phyloP scores from a whole-genome alignment of 2,113 vertebrate species.

The Neodon shergylaensis region DNA sequence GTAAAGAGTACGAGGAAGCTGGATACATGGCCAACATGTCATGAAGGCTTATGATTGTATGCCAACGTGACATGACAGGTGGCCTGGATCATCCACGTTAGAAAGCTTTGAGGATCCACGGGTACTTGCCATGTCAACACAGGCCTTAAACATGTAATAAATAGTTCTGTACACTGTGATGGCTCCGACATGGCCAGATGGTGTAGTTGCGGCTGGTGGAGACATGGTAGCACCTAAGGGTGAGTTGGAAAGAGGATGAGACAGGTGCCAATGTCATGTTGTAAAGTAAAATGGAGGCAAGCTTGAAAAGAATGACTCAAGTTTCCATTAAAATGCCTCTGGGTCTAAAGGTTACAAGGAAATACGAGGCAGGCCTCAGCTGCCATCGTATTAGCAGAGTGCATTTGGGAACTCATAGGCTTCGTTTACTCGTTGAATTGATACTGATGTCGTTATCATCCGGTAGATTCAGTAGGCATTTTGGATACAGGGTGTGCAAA shows the following conservation, averaged over 20 bases:
- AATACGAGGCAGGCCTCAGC: slow-evolving; percentile 70
- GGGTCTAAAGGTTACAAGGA: slow-evolving; percentile 75
- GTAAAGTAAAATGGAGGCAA: slow-evolving; percentile 59
- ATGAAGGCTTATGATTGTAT: not conserved
- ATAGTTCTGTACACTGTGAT: not conserved
- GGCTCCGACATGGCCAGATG: slow-evolving; percentile 9
- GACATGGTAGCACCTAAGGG: slow-evolving; percentile 45
- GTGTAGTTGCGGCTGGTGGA: not conserved
- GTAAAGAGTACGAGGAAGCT: not conserved
- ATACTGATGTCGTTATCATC: slow-evolving; percentile 54
- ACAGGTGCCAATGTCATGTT: slow-evolving; percentile 60
- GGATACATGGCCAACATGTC: not conserved
- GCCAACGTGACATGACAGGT: not conserved
- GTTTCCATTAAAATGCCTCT: slow-evolving; percentile 76
- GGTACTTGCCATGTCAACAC: not conserved
- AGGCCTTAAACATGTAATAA: not conserved
- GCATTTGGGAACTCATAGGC: slow-evolving; percentile 57
- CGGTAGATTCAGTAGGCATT: slow-evolving; percentile 51
- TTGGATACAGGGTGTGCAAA: slow-evolving; percentile 27
- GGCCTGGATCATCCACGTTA: not conserved
- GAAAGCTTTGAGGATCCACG: not conserved
- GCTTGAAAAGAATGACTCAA: slow-evolving; percentile 72
- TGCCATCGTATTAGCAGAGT: slow-evolving; percentile 54
- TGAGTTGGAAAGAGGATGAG: slow-evolving; percentile 31
- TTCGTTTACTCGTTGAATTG: slow-evolving; percentile 68